These are phyloP conservation scores for Drosophila conformis DNA, from an alignment of 2,888 invertebrate species.

Conservation along the genomic window DNA sequence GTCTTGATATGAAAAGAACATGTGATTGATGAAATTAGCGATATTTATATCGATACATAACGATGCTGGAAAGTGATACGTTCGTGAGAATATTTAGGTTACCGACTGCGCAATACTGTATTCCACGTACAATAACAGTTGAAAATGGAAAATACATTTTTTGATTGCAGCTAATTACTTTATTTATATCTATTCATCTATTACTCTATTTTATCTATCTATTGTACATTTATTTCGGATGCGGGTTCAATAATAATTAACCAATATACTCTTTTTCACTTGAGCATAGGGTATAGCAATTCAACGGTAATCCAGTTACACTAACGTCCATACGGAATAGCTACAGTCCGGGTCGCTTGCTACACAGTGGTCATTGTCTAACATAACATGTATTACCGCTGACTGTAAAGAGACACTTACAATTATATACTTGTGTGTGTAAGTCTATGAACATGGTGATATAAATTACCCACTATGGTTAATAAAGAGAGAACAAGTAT, in stretches of 20 bases:
- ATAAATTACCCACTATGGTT: conserved; percentile 44
- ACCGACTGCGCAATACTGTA: neutral
- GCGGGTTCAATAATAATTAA: neutral
- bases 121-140: neutral
- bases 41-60: neutral
- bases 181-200: neutral
- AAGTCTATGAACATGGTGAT: conserved; percentile 33
- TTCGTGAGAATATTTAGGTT: neutral
- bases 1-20: neutral
- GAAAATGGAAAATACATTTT: neutral
- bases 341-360: conserved; percentile 16
- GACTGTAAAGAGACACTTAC: conserved; percentile 41
- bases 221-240: neutral
- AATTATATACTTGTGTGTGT: conserved; percentile 26
- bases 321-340: conserved; percentile 33
- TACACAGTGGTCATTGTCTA: conserved; percentile 19
- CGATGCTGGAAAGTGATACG: conserved; percentile 60
- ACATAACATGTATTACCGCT: conserved; percentile 32
- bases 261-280: neutral
- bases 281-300: conserved; percentile 22
- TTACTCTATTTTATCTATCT: neutral
- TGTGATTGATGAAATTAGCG: conserved; percentile 8
- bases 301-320: conserved; percentile 60
- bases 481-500: conserved; percentile 41
- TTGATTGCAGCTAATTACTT: neutral